Evolutionary conservation across 2,888 invertebrate genomes (phyloP).

Genomic region (Watsonalla cultraria): DNA sequence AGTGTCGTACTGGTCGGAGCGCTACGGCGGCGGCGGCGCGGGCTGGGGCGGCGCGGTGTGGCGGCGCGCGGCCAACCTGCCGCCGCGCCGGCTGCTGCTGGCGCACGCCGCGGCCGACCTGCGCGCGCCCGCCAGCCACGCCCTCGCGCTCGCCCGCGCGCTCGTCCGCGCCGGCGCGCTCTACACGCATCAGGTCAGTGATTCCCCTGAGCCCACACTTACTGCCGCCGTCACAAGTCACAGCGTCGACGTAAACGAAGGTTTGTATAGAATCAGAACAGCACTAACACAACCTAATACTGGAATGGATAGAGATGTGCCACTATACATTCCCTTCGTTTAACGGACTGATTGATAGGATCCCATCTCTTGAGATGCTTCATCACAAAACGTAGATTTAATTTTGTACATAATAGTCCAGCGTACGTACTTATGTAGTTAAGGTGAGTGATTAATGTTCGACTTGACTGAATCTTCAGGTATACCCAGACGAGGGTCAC

Average conservation of each 20-base stretch:
- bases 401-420: too few species aligned
- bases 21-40: conserved; percentile 89
- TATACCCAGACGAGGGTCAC: conserved; percentile 93
- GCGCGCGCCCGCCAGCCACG: conserved; percentile 91
- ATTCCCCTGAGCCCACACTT: too few species aligned
- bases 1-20: conserved; percentile 91
- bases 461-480: conserved; percentile 65
- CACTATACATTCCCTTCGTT: too few species aligned
- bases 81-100: conserved; percentile 77
- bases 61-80: conserved; percentile 86
- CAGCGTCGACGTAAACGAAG: too few species aligned
- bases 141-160: conserved; percentile 89
- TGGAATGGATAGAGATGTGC: too few species aligned
- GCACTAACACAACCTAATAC: too few species aligned
- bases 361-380: too few species aligned
- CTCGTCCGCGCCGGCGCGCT: conserved; percentile 88
- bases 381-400: too few species aligned
- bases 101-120: conserved; percentile 93
- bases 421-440: too few species aligned
- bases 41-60: conserved; percentile 89
- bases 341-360: too few species aligned
- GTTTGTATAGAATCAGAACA: too few species aligned
- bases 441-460: neutral
- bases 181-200: conserved; percentile 91
- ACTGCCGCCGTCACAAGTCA: too few species aligned